Evolutionary conservation across 1,140 invertebrate genomes (phyloP), one percentile per base, ranked within the genome.

Genomic region (Holcopasites calliopsidis): DNA sequence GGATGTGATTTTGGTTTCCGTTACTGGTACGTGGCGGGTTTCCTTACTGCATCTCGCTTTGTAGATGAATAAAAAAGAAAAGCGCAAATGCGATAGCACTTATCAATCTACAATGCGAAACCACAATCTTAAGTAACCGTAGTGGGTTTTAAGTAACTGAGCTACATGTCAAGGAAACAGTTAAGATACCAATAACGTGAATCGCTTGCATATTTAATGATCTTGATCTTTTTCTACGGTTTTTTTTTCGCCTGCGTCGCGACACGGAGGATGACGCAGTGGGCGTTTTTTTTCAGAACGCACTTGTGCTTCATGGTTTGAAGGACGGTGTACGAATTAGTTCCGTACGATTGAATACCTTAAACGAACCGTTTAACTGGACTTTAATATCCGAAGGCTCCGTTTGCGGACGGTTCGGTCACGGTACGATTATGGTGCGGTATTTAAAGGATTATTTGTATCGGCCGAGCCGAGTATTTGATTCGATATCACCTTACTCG

Each of bases 271-370:
- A 18, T 33, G 5, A 7, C 44, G 6, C 10, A 49, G 18, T 47
- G n/a, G n/a, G 21, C 6, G 6, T 16, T 21, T 62, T 50, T 40
- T 58, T 58, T 23, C 1, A 11, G 3, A 47, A 35, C 13, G 7
- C 21, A 8, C 35, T 65, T 26, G n/a, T 4, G 44, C 31, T 18
- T 23, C 11, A 49, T n/a, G 7, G 1, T 38, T 28, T 23, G 21
- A 35, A 65, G 49, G 49, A 54, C 47, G 26, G 47, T 3, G n/a
- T 18, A 26, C 13, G 38, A 65, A 54, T 73, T 64, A 73, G 70
- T 73, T 73, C 60, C 70, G 47, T 73, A 42, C 8, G 60, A 73
- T 52, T 26, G 28, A 49, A 16, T 61, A 8, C 6, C 16, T 18
- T 28, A 49, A 71, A 21, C 33, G 55, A 73, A 13, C 10, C 38